Evolutionary conservation across 2,888 invertebrate genomes (phyloP).

Genomic region (Trypoxylon attenuatum): DNA sequence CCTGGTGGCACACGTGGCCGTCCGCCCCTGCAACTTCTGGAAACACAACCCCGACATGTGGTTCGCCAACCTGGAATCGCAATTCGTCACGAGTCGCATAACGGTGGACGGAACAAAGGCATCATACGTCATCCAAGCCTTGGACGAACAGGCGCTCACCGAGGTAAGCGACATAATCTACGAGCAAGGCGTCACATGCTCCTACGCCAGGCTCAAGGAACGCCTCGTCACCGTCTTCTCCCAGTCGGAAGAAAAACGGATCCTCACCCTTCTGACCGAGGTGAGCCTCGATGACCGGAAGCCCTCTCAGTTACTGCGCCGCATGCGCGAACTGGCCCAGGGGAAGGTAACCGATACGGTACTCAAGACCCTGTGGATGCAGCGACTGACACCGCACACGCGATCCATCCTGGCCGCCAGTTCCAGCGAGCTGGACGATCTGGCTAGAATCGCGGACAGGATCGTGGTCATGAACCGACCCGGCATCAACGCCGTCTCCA

Average conservation of each 20-base stretch:
- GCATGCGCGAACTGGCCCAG: neutral
- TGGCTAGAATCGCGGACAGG: no score
- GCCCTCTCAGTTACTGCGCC: neutral
- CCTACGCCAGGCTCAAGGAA: neutral
- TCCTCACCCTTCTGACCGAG: neutral
- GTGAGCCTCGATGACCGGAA: neutral
- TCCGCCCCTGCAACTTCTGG: no score
- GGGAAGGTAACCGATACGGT: no score
- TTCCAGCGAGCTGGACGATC: no score
- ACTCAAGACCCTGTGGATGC: no score
- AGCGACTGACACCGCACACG: no score
- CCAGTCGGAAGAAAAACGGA: neutral
- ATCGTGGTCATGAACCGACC: no score
- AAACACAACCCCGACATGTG: no score
- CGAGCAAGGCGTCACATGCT: neutral
- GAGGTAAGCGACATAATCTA: neutral
- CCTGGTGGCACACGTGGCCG: no score
- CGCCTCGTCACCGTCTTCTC: neutral
- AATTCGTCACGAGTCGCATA: neutral
- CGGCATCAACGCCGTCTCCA: no score
- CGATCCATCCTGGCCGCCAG: no score
- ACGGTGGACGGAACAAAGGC: neutral
- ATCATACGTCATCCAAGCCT: neutral
- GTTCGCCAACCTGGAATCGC: neutral
- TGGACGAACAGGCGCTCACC: neutral